Base-by-base conservation (phyloP, 2,113 vertebrate genomes). In the Malurus alboscapulatus region DNA sequence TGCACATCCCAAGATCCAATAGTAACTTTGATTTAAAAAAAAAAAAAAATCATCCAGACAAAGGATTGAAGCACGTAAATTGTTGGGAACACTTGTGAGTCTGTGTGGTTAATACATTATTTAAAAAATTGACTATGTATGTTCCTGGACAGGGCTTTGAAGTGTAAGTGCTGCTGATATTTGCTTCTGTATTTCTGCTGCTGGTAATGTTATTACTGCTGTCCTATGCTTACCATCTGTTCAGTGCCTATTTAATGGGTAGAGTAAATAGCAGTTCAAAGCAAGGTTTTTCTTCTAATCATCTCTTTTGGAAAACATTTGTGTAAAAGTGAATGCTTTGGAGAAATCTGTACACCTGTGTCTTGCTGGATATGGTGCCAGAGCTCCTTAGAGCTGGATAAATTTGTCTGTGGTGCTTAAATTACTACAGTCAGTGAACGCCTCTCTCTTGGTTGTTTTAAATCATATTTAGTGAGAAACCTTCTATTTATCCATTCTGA, bases 201-300 rank as follows among this genome's bases (percentile, higher is more conserved):
- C 62, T 91, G 57, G 38, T 86, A 72, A 93, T 81, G 40, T 84
- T 91, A 69, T 84, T 93, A 53, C 67, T 73, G 54, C 34, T 71
- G 54, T 73, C 63, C 42, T 94, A 30, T 32, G 20, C 30, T 38
- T 57, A 40, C 93, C 96, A 95, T 97, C 93, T 97, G 90, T 76
- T 97, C 75, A 53, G 59, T 68, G 63, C 71, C 88, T 87, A 53
- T 91, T 44, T 92, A 84, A 75, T 21, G n/a, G 29, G n/a, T 71
- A 82, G 84, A 78, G 75, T 93, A 97, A 96, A 96, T 88, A 84
- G 30, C 63, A 88, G 42, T 92, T 91, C 63, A 92, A 62, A 87
- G 32, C 5, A 38, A 61, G 24, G 12, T 77, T 93, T 88, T 90
- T 89, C 73, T 93, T 89, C 55, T 92, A 89, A 94, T 90, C 55